Base-by-base conservation (phyloP, 1,140 invertebrate genomes). In the Acromyrmex heyeri region DNA sequence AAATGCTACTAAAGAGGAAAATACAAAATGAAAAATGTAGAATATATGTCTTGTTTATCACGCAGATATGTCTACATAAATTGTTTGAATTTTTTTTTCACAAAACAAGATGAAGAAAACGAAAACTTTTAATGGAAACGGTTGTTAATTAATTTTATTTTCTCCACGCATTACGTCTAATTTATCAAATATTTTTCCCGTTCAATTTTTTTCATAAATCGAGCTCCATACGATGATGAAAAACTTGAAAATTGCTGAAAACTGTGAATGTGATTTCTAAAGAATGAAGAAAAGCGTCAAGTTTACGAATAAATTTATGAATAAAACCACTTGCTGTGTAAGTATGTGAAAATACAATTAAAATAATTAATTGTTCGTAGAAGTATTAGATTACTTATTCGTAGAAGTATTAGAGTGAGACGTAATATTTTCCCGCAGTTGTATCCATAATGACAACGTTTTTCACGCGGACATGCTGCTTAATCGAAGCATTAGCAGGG, bases 401-500 rank as follows among this genome's bases (percentile, higher is more conserved):
- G n/a, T 4, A 44, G 53, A 83, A 62, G 48, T 24, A 61, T 83
- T 72, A 72, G 27, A 73, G 79, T 7, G 21, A 50, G 18, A 27
- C 38, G 6, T 34, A 14, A 38, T 50, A 21, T 14, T 14, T 61
- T 61, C 14, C 53, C 18, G 53, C 16, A 21, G 21, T 59, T 30
- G 55, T n/a, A 53, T 67, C n/a, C 18, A 44, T 10, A 75, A 50
- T 61, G 55, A 83, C 69, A 57, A 61, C n/a, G 62, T 83, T 83
- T 83, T 83, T 83, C 79, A 83, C 69, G 57, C 38, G 8, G 69
- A 93, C 93, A 87, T 65, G 38, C 61, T 57, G 65, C 86, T 92
- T 91, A 88, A 88, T 85, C 82, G 86, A 91, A 86, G 70, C 77
- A 91, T 92, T 94, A 94, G 93, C 90, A 91, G 91, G 85, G 70